Conservation (phyloP, 1,140 invertebrate genomes). For the Apis laboriosa region DNA sequence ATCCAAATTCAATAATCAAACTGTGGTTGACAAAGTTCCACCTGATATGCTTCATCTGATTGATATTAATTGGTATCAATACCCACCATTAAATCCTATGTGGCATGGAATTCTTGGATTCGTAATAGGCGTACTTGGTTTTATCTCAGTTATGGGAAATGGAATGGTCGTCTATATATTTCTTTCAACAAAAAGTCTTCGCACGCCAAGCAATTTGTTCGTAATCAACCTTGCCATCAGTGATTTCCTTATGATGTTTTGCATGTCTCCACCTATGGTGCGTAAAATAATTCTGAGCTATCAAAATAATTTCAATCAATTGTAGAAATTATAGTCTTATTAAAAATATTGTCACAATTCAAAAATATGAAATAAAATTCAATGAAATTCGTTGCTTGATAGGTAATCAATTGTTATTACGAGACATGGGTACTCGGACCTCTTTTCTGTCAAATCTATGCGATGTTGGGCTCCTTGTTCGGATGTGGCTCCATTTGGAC, state of each 20-base stretch:
- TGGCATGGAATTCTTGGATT: slow-evolving; percentile 91
- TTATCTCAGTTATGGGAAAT: slow-evolving; percentile 89
- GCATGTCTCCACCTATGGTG: slow-evolving; percentile 90
- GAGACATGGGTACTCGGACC: slow-evolving; percentile 93
- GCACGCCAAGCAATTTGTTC: slow-evolving; percentile 92
- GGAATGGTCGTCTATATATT: slow-evolving; percentile 94
- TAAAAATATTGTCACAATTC: background rate
- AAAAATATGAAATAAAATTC: background rate
- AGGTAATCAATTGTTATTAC: slow-evolving; percentile 90
- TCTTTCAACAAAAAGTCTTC: slow-evolving; percentile 86
- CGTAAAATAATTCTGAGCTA: background rate
- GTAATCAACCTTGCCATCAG: slow-evolving; percentile 93
- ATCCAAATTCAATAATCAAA: slow-evolving; percentile 83
- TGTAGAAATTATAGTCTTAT: background rate
- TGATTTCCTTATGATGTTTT: slow-evolving; percentile 93
- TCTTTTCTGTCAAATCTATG: slow-evolving; percentile 91
- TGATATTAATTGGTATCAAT: slow-evolving; percentile 88
- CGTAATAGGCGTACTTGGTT: slow-evolving; percentile 87
- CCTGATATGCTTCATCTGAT: slow-evolving; percentile 88
- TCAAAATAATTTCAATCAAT: background rate
- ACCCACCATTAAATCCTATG: slow-evolving; percentile 88
- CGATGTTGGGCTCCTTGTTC: slow-evolving; percentile 88
- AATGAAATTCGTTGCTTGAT: background rate
- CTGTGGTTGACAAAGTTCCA: slow-evolving; percentile 87
- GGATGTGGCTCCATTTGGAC: slow-evolving; percentile 92